A percentile compares a stretch with the other conserved stretches of the same genome.
These are phyloP conservation scores for Elegia similella DNA, from an alignment of 2,888 invertebrate species.

Conservation along the genomic window DNA sequence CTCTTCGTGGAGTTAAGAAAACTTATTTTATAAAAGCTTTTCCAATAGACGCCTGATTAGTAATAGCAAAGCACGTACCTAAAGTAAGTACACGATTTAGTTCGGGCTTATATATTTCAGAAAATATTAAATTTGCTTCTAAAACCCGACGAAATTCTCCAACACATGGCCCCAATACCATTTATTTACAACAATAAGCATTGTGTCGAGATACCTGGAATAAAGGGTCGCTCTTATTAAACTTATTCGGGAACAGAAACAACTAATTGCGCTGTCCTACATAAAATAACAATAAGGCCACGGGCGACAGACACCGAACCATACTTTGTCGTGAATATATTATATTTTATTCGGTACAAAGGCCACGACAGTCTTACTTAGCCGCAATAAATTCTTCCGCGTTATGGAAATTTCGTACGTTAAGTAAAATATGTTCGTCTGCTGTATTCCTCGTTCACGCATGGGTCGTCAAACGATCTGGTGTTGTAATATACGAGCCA, in stretches of 20 bases:
- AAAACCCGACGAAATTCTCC: neutral
- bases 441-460: slow-evolving; percentile 30
- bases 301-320: slow-evolving; percentile 6
- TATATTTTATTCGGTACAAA: slow-evolving; percentile 21
- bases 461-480: slow-evolving; percentile 33
- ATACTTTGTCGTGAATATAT: slow-evolving; percentile 15
- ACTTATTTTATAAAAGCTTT: too few species aligned
- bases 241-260: slow-evolving; percentile 16
- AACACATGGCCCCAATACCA: neutral
- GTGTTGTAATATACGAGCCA: slow-evolving; percentile 22
- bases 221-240: slow-evolving; percentile 15
- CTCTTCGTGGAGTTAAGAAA: too few species aligned
- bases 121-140: neutral
- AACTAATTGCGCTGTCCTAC: slow-evolving; percentile 11
- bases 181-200: slow-evolving; percentile 13
- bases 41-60: too few species aligned
- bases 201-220: neutral
- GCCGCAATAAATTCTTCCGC: slow-evolving; percentile 28
- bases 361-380: slow-evolving; percentile 18
- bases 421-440: slow-evolving; percentile 29
- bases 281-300: slow-evolving; percentile 15
- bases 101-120: neutral
- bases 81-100: too few species aligned
- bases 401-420: slow-evolving; percentile 30
- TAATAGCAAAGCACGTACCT: too few species aligned